phyloP scores from a whole-genome alignment of 2,888 invertebrate species.

The Cephus nigrinus region DNA sequence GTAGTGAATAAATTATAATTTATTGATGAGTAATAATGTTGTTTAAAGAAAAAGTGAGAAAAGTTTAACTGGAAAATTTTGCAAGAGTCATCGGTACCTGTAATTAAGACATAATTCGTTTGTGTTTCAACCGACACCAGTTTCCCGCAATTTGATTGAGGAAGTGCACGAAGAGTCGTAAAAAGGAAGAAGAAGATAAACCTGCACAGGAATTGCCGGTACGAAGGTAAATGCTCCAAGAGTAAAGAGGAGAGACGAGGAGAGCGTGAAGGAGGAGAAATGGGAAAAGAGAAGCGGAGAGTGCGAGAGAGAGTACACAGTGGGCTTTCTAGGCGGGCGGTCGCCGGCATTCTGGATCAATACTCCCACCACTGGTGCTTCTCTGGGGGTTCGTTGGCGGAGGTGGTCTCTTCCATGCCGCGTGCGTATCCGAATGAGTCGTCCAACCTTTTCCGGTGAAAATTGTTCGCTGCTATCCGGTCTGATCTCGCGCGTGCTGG shows the following conservation, averaged over 20 bases:
- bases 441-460: slow-evolving; percentile 9
- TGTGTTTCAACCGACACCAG: no score
- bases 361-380: slow-evolving; percentile 55
- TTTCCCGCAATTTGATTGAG: not conserved
- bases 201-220: not conserved
- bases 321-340: slow-evolving; percentile 49
- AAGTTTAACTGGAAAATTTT: no score
- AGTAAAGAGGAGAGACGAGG: not conserved
- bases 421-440: slow-evolving; percentile 20
- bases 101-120: no score
- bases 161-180: not conserved
- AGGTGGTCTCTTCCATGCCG: slow-evolving; percentile 20
- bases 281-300: slow-evolving; percentile 29
- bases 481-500: not conserved
- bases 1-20: no score
- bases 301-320: slow-evolving; percentile 41
- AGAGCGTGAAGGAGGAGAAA: not conserved
- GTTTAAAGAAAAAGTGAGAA: no score
- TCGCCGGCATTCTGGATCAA: slow-evolving; percentile 63
- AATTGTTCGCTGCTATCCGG: not conserved
- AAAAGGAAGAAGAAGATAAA: not conserved
- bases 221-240: not conserved
- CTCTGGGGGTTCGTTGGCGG: slow-evolving; percentile 37
- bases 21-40: no score
- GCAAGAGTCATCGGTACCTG: no score